Evolutionary conservation across 2,113 vertebrate genomes (phyloP).

Genomic region (Coturnix japonica): DNA sequence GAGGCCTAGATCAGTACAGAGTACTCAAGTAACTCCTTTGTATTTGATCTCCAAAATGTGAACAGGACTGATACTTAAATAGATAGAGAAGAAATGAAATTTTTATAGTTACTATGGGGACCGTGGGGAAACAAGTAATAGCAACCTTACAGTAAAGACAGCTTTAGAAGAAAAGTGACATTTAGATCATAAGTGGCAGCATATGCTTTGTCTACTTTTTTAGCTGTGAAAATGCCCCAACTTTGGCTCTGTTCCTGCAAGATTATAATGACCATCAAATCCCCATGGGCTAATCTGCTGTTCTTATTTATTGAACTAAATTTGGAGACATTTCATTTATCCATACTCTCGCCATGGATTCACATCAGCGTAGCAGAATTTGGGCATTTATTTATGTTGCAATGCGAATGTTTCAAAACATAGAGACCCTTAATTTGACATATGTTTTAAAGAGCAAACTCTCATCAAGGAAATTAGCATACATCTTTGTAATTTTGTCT

Average conservation of each 20-base stretch:
- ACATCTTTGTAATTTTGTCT: background rate
- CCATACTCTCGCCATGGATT: background rate
- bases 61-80: constrained; percentile 53
- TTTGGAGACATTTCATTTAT: background rate
- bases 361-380: background rate
- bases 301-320: background rate
- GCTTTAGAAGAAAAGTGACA: constrained; percentile 41
- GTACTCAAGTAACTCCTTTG: background rate
- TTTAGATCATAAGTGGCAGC: constrained; percentile 4
- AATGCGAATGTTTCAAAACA: background rate
- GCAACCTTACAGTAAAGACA: constrained; percentile 7
- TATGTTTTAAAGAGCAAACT: background rate
- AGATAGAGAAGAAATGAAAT: constrained; percentile 58
- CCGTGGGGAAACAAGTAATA: constrained; percentile 19
- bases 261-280: background rate
- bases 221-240: background rate
- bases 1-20: background rate
- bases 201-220: background rate
- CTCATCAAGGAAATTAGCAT: background rate
- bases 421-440: background rate
- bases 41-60: constrained; percentile 33
- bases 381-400: background rate
- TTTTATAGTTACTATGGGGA: constrained; percentile 27
- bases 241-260: background rate
- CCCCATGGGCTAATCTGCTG: background rate